A percentile compares a stretch with the other conserved stretches of the same genome.
Conservation (phyloP, 1,140 invertebrate genomes). For the Mya arenaria region DNA sequence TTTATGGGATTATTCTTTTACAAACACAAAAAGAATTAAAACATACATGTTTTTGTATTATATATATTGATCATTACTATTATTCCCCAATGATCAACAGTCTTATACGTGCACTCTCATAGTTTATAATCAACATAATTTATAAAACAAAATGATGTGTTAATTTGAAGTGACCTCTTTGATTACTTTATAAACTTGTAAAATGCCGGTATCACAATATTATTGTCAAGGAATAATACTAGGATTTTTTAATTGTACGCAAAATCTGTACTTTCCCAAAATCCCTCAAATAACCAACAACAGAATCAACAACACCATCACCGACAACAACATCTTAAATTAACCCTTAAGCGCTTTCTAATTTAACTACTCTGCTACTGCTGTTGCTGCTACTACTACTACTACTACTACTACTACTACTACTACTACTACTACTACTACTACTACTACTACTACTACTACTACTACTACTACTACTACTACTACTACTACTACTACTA, state of each 20-base stretch:
- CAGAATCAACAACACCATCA: too few relatives aligned
- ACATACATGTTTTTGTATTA: not conserved
- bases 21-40: not conserved
- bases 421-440: not conserved
- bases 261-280: too few relatives aligned
- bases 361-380: not conserved
- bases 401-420: not conserved
- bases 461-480: not conserved
- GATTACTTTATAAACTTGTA: too few relatives aligned
- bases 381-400: not conserved
- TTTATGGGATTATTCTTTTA: not conserved
- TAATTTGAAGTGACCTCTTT: too few relatives aligned
- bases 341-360: too few relatives aligned
- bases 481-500: not conserved
- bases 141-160: too few relatives aligned
- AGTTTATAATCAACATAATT: not conserved
- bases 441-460: not conserved
- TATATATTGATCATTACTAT: not conserved
- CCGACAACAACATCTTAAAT: too few relatives aligned
- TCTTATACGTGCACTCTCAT: not conserved
- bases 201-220: too few relatives aligned
- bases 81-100: too few relatives aligned
- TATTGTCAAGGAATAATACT: too few relatives aligned
- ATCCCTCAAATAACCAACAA: too few relatives aligned
- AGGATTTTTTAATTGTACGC: too few relatives aligned